Evolutionary conservation across 2,797 vertebrate species (phyloP).

Genomic region (Urosaurus nigricauda): DNA sequence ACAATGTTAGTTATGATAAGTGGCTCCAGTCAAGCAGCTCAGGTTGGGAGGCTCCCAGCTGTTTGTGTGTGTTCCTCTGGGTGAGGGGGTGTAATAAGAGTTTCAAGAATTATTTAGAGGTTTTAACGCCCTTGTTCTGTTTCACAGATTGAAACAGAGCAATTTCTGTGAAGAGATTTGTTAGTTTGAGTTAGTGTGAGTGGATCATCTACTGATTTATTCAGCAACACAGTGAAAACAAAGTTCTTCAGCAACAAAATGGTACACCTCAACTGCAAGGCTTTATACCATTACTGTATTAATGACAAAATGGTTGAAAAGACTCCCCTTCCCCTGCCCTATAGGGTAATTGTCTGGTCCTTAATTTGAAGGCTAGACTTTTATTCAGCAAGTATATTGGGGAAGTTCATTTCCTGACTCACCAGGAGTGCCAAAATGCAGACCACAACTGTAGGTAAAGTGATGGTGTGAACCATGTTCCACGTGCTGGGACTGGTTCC

Average conservation of each 20-base stretch:
- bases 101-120: slow-evolving; percentile 41
- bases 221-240: background rate
- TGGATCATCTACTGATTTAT: slow-evolving; percentile 30
- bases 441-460: too few relatives aligned
- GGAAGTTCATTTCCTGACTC: background rate
- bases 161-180: slow-evolving; percentile 37
- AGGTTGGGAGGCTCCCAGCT: slow-evolving; percentile 18
- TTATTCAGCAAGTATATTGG: background rate
- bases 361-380: background rate
- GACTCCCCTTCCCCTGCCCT: background rate
- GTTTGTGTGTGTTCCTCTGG: slow-evolving; percentile 12
- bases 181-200: slow-evolving; percentile 16
- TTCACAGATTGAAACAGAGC: slow-evolving; percentile 27
- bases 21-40: slow-evolving; percentile 39
- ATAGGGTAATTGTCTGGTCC: background rate
- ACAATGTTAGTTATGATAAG: slow-evolving; percentile 21
- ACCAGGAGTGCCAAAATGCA: too few relatives aligned
- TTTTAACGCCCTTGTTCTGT: slow-evolving; percentile 27
- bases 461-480: too few relatives aligned
- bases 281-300: background rate
- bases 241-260: background rate
- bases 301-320: background rate
- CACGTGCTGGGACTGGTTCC: too few relatives aligned
- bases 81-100: slow-evolving; percentile 7
- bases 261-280: background rate